A percentile compares a stretch with the other conserved stretches of the same genome.
Evolutionary conservation across 1,140 invertebrate species (phyloP).

Genomic region (Drosophila ambigua): DNA sequence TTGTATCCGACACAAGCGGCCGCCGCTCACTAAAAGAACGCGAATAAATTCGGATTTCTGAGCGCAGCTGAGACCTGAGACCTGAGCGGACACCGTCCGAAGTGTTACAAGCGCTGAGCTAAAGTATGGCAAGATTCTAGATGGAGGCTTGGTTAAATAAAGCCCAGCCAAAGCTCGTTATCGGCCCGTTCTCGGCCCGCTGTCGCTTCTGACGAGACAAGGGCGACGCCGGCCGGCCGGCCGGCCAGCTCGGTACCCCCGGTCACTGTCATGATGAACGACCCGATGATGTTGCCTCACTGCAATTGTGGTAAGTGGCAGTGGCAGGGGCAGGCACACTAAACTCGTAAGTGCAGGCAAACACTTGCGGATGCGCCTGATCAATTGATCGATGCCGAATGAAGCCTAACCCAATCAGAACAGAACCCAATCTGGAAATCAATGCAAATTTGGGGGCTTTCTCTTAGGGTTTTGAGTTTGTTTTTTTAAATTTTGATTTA

Average conservation of each 20-base stretch:
- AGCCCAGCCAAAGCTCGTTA: conserved; percentile 22
- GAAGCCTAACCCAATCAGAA: too few species aligned
- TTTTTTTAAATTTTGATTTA: conserved; percentile 12
- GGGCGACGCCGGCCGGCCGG: conserved; percentile 15
- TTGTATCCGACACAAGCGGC: conserved; percentile 17
- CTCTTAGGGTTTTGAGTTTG: conserved; percentile 34
- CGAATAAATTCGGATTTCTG: conserved; percentile 29
- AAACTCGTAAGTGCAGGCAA: conserved; percentile 59
- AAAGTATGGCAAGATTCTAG: conserved; percentile 71
- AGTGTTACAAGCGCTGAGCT: conserved; percentile 65
- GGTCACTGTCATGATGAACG: conserved; percentile 62
- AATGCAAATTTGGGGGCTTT: conserved; percentile 42
- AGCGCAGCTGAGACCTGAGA: conserved; percentile 18
- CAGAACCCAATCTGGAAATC: conserved; percentile 4
- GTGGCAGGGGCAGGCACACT: conserved; percentile 3
- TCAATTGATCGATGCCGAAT: conserved; percentile 39
- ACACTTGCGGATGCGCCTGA: conserved; percentile 33
- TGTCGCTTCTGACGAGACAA: conserved; percentile 1
- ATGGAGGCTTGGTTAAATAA: conserved; percentile 77
- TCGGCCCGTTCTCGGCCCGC: conserved; percentile 3
- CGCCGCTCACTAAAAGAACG: conserved; percentile 54
- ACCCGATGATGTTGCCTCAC: conserved; percentile 9
- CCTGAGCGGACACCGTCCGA: conserved; percentile 47
- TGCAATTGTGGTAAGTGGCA: conserved; percentile 25
- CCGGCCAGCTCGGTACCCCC: conserved; percentile 17